phyloP scores from a whole-genome alignment of 2,888 invertebrate species.

The Cephus spinipes region DNA sequence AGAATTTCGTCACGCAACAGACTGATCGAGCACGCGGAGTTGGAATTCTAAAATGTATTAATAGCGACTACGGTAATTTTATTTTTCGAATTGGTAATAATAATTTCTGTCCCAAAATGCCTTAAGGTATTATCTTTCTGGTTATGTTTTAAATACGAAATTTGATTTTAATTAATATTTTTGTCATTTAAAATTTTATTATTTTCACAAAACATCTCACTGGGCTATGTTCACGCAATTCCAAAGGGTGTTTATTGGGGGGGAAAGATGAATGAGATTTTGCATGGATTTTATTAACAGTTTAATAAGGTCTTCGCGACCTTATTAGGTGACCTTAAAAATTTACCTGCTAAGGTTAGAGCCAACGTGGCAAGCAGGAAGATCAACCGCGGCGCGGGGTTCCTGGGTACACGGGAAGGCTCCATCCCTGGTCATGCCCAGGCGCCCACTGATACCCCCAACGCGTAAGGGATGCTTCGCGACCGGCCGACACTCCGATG shows the following conservation, averaged over 20 bases:
- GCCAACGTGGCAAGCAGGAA: slow-evolving; percentile 65
- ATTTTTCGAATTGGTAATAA: neutral
- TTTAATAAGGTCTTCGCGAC: too few relatives aligned
- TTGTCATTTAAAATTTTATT: too few relatives aligned
- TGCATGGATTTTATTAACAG: too few relatives aligned
- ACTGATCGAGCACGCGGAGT: neutral
- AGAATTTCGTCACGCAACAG: neutral
- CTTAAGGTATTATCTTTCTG: neutral
- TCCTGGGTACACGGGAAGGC: slow-evolving; percentile 57
- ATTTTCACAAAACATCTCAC: too few relatives aligned
- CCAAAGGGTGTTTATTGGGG: too few relatives aligned
- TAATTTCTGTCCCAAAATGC: neutral
- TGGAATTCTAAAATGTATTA: neutral
- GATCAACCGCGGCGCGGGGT: slow-evolving; percentile 61
- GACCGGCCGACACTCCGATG: slow-evolving; percentile 12
- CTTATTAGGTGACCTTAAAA: neutral
- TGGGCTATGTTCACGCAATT: too few relatives aligned
- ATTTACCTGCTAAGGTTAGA: slow-evolving; percentile 59
- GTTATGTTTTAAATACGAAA: neutral
- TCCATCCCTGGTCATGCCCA: slow-evolving; percentile 58
- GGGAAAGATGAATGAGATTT: too few relatives aligned
- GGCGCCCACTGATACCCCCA: slow-evolving; percentile 44
- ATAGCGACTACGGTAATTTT: neutral
- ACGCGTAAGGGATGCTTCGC: slow-evolving; percentile 11
- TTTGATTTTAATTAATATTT: too few relatives aligned